Conservation (phyloP, 2,113 vertebrate species). For the Clinocottus analis region DNA sequence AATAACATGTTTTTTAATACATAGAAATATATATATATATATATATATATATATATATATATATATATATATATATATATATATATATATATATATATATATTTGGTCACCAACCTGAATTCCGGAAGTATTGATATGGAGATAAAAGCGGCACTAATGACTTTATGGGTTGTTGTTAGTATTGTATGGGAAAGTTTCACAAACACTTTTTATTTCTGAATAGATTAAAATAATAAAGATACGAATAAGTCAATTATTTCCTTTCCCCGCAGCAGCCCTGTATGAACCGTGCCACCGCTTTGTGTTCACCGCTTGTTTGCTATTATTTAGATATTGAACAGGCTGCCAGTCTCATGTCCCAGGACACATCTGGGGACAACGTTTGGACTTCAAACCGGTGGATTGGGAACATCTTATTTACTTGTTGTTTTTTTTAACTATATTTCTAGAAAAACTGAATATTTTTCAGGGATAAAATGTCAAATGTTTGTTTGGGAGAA, state of each 20-base stretch:
- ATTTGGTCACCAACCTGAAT: not conserved
- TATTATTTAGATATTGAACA: slow-evolving; percentile 6
- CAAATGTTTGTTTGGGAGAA: not conserved
- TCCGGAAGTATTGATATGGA: not conserved
- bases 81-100: not conserved
- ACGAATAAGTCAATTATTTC: not conserved
- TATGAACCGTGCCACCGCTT: not conserved
- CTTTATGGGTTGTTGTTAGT: not conserved
- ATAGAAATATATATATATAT: not conserved
- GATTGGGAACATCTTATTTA: slow-evolving; percentile 8
- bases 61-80: not conserved
- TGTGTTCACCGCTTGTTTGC: not conserved
- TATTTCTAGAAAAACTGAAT: not conserved
- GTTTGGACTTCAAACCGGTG: slow-evolving; percentile 29
- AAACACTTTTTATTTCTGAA: not conserved
- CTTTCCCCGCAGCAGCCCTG: not conserved
- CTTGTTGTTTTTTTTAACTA: not conserved
- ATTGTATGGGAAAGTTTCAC: not conserved
- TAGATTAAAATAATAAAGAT: not conserved
- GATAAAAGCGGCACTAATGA: not conserved
- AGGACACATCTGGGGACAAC: slow-evolving; percentile 2
- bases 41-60: not conserved
- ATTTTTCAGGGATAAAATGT: not conserved
- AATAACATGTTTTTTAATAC: slow-evolving; percentile 5
- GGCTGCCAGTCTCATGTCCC: not conserved